Evolutionary conservation across 2,113 vertebrate species (phyloP).

Genomic region (Himantopus leucocephalus): DNA sequence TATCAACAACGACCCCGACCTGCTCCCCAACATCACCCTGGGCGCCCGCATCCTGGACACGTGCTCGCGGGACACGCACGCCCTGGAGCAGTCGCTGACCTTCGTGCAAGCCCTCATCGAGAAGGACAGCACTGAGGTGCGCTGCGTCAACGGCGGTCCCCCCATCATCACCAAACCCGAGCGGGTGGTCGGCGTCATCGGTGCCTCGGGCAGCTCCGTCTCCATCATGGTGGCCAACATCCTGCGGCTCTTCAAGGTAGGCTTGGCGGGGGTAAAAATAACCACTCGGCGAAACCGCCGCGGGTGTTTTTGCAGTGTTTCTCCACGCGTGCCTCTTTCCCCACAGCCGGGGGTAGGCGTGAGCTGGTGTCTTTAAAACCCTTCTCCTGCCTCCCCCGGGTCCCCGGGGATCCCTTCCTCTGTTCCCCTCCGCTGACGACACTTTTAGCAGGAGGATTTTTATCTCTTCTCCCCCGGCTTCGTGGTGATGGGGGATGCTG

Average conservation of each 20-base stretch:
- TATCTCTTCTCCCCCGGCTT: not conserved
- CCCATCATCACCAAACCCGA: constrained; percentile 96
- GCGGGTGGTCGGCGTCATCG: constrained; percentile 92
- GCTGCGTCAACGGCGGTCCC: constrained; percentile 88
- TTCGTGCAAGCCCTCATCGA: constrained; percentile 96
- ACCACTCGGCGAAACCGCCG: not conserved
- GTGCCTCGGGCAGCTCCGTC: constrained; percentile 92
- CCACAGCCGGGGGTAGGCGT: not conserved
- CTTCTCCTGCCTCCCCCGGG: not conserved
- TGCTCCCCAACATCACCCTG: constrained; percentile 95
- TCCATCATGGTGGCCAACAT: constrained; percentile 99
- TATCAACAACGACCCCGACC: constrained; percentile 93
- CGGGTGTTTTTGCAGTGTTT: not conserved
- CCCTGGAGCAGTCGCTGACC: constrained; percentile 94
- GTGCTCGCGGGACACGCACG: constrained; percentile 93
- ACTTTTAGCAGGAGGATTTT: not conserved
- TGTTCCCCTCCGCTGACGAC: not conserved
- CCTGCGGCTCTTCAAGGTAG: constrained; percentile 94
- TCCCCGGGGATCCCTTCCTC: not conserved
- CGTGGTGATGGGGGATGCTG: not conserved
- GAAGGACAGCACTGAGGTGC: constrained; percentile 93
- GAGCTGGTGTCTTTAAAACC: not conserved
- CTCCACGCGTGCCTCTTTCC: not conserved
- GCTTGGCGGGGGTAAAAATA: constrained; percentile 14
- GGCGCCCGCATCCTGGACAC: constrained; percentile 95